Evolutionary conservation across 2,888 invertebrate genomes (phyloP).

Genomic region (Parascotia fuliginaria): DNA sequence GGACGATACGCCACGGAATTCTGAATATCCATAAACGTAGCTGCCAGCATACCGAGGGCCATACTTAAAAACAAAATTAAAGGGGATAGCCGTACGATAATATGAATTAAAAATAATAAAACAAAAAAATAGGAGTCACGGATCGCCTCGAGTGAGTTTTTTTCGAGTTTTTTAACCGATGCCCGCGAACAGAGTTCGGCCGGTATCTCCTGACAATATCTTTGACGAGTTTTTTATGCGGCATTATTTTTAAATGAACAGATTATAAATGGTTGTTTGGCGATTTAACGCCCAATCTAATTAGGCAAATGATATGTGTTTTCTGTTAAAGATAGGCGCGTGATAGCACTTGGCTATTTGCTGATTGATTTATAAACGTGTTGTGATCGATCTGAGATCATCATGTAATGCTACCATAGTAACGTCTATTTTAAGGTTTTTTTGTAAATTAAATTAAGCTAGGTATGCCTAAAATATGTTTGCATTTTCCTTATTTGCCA

Average conservation of each 20-base stretch:
- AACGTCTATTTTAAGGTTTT: too few relatives aligned
- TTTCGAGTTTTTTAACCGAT: slow-evolving; percentile 73
- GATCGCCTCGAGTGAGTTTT: slow-evolving; percentile 83
- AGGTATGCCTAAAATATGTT: too few relatives aligned
- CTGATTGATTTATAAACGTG: slow-evolving; percentile 69
- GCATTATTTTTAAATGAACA: slow-evolving; percentile 85
- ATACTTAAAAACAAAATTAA: slow-evolving; percentile 86
- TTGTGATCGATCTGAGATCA: slow-evolving; percentile 35
- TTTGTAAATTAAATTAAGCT: not conserved
- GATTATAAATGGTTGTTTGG: slow-evolving; percentile 85
- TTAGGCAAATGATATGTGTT: slow-evolving; percentile 86
- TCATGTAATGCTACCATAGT: too few relatives aligned
- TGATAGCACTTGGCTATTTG: slow-evolving; percentile 63
- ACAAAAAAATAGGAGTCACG: slow-evolving; percentile 85
- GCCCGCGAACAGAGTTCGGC: slow-evolving; percentile 78
- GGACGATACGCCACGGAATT: slow-evolving; percentile 80
- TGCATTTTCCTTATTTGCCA: too few relatives aligned
- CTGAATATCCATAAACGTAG: slow-evolving; percentile 84
- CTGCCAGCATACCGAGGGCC: slow-evolving; percentile 83
- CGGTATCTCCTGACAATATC: slow-evolving; percentile 84
- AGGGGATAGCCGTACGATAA: slow-evolving; percentile 85
- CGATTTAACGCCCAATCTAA: slow-evolving; percentile 86
- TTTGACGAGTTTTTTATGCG: slow-evolving; percentile 84
- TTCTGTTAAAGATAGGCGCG: slow-evolving; percentile 65
- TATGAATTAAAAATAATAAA: slow-evolving; percentile 86